Base-by-base conservation (phyloP, 2,113 vertebrate species). In the Thunnus thynnus region DNA sequence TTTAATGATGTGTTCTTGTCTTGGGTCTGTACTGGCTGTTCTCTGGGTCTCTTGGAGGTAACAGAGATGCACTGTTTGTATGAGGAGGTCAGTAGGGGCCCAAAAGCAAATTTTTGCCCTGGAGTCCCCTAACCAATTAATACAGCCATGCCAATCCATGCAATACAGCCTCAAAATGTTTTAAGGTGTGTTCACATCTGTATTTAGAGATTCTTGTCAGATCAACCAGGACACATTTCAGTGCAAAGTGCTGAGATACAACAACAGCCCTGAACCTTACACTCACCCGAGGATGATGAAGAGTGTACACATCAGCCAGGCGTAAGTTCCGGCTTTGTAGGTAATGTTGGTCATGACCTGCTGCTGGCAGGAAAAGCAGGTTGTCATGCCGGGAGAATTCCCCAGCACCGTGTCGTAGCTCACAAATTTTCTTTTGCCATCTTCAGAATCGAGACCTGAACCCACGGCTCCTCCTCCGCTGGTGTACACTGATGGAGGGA, bases 241-340 rank as follows among this genome's bases (percentile, higher is more conserved):
- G 52, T 1, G 12, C 7, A 17, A 17, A 2, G 16, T 52, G 51
- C 51, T 18, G 7, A 18, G 51, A 22, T 22, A 22, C 22, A 22
- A 22, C 1, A 52, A 18, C 30, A 14, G 3, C 20, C 14, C 22
- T 22, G 22, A 22, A 22, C 18, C 16, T n/a, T 46, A 14, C 48
- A 83, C 94, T 92, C 84, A 96, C 95, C 95, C 95, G 18, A 91
- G 93, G 78, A 94, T 89, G 83, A 96, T 93, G 83, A 96, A 91
- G 78, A 96, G 93, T 12, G 95, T 2, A 60, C 94, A 95, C 94
- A 95, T 95, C 22, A 95, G 89, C 94, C 94, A 95, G 54, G 95
- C 94, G 20, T 92, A 96, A 0, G 50, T 70, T 10, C 95, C 95
- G 1, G 91, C 89, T 86, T 94, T 95, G 79, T 95, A 94, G 54